These are phyloP conservation scores for Ictidomys tridecemlineatus DNA, from an alignment of 2,113 vertebrate genomes.

Conservation along the genomic window DNA sequence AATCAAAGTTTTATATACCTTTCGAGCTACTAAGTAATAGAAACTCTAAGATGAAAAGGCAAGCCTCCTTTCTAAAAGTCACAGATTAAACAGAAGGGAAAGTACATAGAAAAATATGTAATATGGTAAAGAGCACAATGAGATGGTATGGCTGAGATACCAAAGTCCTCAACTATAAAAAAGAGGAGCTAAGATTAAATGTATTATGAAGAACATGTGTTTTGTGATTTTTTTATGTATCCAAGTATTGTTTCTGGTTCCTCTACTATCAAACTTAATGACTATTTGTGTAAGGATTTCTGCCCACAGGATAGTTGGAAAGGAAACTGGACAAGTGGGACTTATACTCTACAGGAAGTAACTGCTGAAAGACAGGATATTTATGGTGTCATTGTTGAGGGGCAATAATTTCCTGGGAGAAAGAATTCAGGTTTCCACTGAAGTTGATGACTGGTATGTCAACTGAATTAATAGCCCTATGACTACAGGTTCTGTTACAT, in stretches of 20 bases:
- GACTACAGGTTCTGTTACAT: fast-evolving
- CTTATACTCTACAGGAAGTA: not conserved
- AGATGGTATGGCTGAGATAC: not conserved
- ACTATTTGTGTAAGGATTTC: not conserved
- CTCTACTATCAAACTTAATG: not conserved
- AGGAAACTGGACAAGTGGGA: not conserved
- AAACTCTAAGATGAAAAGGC: not conserved
- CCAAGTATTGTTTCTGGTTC: not conserved
- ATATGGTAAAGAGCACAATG: not conserved
- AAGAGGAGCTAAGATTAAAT: not conserved
- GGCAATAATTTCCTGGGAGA: not conserved
- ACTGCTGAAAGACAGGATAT: not conserved
- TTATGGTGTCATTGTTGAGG: not conserved
- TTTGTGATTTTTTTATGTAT: not conserved
- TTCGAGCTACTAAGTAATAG: not conserved
- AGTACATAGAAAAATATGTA: not conserved
- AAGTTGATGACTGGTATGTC: not conserved
- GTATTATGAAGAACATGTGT: not conserved
- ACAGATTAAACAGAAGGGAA: not conserved
- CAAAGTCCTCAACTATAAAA: not conserved
- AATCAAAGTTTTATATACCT: not conserved
- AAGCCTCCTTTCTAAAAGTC: not conserved
- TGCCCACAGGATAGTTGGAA: not conserved
- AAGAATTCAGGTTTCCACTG: not conserved
- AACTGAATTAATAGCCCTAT: not conserved